A percentile compares a stretch with the other conserved stretches of the same genome.
Conservation (phyloP, 2,797 vertebrate species). For the Avahi laniger region DNA sequence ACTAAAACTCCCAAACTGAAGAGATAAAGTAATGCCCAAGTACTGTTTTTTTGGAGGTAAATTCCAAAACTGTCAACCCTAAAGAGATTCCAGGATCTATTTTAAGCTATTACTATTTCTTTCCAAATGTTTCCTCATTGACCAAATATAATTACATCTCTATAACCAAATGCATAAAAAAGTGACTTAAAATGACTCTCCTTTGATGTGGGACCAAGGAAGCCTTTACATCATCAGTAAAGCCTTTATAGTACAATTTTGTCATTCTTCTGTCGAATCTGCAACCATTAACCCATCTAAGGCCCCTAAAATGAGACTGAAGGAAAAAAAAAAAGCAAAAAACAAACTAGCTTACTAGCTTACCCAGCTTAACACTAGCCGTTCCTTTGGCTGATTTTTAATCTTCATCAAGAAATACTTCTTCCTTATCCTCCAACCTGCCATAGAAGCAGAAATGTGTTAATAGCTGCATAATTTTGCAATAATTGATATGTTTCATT, state of each 20-base stretch:
- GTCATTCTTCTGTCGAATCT: background rate
- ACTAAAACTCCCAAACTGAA: background rate
- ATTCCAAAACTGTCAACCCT: background rate
- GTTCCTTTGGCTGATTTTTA: constrained; percentile 96
- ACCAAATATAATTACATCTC: background rate
- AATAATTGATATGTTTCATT: background rate
- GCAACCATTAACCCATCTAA: background rate
- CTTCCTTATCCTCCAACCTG: constrained; percentile 98
- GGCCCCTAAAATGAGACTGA: constrained; percentile 12
- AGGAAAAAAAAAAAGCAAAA: background rate
- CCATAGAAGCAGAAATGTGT: constrained; percentile 52
- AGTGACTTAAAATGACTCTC: background rate
- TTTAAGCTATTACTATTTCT: background rate
- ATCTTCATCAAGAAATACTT: constrained; percentile 96
- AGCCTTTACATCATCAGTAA: background rate
- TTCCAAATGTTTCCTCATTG: constrained; percentile 1
- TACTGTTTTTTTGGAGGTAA: background rate
- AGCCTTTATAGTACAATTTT: background rate
- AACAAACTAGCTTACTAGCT: constrained; percentile 85
- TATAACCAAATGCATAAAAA: constrained; percentile 23
- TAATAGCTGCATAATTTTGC: constrained; percentile 30
- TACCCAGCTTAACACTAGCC: constrained; percentile 97
- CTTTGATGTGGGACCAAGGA: background rate
- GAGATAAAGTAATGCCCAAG: background rate
- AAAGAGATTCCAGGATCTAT: background rate